Conservation (phyloP, 1,140 invertebrate genomes). For the Drosophila navojoa region DNA sequence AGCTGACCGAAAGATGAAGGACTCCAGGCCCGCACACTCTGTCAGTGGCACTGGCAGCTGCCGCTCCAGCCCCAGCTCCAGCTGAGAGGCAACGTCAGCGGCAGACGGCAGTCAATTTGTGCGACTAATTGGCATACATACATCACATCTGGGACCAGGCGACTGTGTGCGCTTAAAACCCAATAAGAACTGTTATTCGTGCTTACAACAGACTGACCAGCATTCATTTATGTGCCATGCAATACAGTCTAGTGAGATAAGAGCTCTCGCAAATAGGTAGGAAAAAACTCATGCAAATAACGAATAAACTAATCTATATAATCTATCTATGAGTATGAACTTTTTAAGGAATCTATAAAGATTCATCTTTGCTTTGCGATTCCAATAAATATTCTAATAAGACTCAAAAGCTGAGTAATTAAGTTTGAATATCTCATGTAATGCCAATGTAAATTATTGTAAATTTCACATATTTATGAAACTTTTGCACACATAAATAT, state of each 20-base stretch:
- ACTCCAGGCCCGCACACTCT: slow-evolving; percentile 30
- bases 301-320: too few relatives aligned
- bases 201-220: slow-evolving; percentile 58
- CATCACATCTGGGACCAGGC: slow-evolving; percentile 22
- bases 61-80: slow-evolving; percentile 11
- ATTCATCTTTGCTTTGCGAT: too few relatives aligned
- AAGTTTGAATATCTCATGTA: too few relatives aligned
- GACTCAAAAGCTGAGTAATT: too few relatives aligned
- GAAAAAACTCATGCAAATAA: too few relatives aligned
- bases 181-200: slow-evolving; percentile 62
- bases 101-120: slow-evolving; percentile 64
- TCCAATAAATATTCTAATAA: too few relatives aligned
- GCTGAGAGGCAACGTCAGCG: slow-evolving; percentile 30
- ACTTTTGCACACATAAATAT: too few relatives aligned
- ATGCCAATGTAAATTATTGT: too few relatives aligned
- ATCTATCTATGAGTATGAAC: too few relatives aligned
- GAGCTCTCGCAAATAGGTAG: too few relatives aligned
- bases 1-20: slow-evolving; percentile 22
- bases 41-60: slow-evolving; percentile 14
- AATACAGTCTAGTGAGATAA: background rate
- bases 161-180: slow-evolving; percentile 57
- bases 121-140: slow-evolving; percentile 77
- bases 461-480: too few relatives aligned
- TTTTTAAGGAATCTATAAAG: too few relatives aligned
- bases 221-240: slow-evolving; percentile 53